These are phyloP conservation scores for Oryzias javanicus DNA, from an alignment of 2,113 vertebrate genomes.

Conservation along the genomic window DNA sequence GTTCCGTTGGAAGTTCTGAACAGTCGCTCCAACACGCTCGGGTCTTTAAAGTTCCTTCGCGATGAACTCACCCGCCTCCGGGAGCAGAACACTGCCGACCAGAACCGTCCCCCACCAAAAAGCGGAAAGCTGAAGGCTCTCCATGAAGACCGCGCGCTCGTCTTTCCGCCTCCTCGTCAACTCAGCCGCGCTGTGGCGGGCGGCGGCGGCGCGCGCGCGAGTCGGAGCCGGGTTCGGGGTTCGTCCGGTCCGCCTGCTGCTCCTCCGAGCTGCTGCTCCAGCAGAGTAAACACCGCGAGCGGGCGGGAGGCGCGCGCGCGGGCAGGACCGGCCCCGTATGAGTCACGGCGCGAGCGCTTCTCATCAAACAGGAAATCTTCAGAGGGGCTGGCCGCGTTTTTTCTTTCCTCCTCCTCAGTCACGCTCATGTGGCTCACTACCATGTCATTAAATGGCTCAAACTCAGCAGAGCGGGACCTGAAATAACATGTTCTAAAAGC, in stretches of 20 bases:
- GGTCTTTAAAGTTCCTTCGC: neutral
- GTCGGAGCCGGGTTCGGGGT: neutral
- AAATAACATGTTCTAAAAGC: conserved; percentile 59
- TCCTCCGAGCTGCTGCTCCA: conserved; percentile 1
- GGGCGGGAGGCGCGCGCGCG: neutral
- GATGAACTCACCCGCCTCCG: conserved; percentile 61
- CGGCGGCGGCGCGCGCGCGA: neutral
- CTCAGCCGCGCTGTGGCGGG: conserved; percentile 20
- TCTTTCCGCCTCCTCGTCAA: conserved; percentile 53
- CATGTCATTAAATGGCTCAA: conserved; percentile 63
- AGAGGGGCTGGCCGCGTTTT: conserved; percentile 63
- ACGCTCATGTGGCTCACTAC: conserved; percentile 39
- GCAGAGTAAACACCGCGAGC: conserved; percentile 44
- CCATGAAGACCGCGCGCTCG: conserved; percentile 51
- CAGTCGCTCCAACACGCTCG: neutral
- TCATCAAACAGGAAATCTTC: conserved; percentile 73
- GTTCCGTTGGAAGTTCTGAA: no score
- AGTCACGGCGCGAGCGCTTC: conserved; percentile 54
- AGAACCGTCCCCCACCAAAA: conserved; percentile 69
- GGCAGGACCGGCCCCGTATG: conserved; percentile 52
- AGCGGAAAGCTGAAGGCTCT: conserved; percentile 64
- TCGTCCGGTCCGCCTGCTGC: conserved; percentile 33
- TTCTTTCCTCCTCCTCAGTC: conserved; percentile 26
- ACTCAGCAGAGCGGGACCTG: conserved; percentile 43
- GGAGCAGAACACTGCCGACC: conserved; percentile 35